Conservation (phyloP, 1,140 invertebrate species). For the Zaprionus ornatus region DNA sequence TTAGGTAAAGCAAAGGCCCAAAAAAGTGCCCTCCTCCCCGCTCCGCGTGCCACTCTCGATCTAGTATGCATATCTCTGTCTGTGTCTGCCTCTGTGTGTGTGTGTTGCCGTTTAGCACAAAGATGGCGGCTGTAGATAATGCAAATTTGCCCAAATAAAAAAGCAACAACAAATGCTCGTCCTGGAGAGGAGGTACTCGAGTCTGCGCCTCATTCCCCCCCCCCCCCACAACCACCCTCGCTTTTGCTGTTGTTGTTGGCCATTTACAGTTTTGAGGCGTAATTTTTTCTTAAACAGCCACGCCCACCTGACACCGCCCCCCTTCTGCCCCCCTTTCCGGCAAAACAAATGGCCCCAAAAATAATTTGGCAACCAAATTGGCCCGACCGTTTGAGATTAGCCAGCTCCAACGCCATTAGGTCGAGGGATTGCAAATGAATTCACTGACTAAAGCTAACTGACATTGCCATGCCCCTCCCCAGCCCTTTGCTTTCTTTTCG, state of each 20-base stretch:
- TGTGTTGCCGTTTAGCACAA: constrained; percentile 70
- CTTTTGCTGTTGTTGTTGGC: constrained; percentile 39
- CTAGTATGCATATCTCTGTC: constrained; percentile 2
- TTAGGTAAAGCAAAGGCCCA: constrained; percentile 51
- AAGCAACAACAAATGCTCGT: constrained; percentile 3
- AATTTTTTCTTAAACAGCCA: constrained; percentile 70
- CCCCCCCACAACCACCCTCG: neutral
- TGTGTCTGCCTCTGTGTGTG: constrained; percentile 9
- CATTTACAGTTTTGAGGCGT: constrained; percentile 79
- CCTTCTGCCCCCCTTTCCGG: neutral
- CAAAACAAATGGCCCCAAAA: constrained; percentile 46
- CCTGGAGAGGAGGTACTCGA: neutral
- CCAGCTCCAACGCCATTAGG: constrained; percentile 53
- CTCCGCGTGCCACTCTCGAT: too few relatives aligned
- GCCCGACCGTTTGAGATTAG: constrained; percentile 63
- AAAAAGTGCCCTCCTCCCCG: constrained; percentile 5
- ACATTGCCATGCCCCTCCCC: neutral
- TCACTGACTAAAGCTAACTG: constrained; percentile 36
- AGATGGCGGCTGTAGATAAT: constrained; percentile 76
- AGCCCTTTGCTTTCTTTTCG: constrained; percentile 1
- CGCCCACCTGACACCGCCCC: constrained; percentile 38
- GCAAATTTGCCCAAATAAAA: constrained; percentile 60
- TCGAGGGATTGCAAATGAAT: constrained; percentile 53
- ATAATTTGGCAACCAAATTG: constrained; percentile 54
- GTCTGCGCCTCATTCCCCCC: constrained; percentile 25